Percentiles rank a stretch among this genome's conserved stretches.
Conservation (phyloP, 2,888 invertebrate species). For the Pantelozetes paolii region DNA sequence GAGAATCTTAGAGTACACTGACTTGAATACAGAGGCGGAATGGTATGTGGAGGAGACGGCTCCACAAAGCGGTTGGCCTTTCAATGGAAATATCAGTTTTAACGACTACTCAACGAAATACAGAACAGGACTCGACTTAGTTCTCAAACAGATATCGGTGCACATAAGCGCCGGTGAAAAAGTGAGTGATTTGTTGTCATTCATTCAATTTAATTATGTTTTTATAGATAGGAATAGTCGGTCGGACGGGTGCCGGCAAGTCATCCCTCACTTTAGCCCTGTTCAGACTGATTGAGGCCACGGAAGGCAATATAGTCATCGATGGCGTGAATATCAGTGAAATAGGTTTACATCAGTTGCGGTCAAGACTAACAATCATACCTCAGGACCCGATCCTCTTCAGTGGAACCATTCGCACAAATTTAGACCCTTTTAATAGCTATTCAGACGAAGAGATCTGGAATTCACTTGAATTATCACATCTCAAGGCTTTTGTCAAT, state of each 20-base stretch:
- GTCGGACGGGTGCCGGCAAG: conserved; percentile 43
- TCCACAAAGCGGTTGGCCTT: conserved; percentile 70
- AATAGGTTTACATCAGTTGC: conserved; percentile 42
- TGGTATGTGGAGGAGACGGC: conserved; percentile 54
- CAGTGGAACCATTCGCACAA: conserved; percentile 40
- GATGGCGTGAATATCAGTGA: conserved; percentile 43
- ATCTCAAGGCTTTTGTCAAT: conserved; percentile 39
- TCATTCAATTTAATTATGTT: background rate
- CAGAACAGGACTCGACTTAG: conserved; percentile 77
- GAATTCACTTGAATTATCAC: conserved; percentile 49
- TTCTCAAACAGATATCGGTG: conserved; percentile 73
- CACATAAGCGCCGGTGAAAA: conserved; percentile 76
- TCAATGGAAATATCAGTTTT: conserved; percentile 71
- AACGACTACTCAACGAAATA: conserved; percentile 78
- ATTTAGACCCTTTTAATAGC: conserved; percentile 50
- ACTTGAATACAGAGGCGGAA: conserved; percentile 44
- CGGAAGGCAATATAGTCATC: conserved; percentile 40
- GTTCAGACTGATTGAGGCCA: conserved; percentile 43
- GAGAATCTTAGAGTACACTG: conserved; percentile 42
- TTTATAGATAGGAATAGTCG: conserved; percentile 41
- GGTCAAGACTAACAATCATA: conserved; percentile 44
- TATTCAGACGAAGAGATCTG: conserved; percentile 49
- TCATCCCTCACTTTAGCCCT: conserved; percentile 42
- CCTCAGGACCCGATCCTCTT: conserved; percentile 44
- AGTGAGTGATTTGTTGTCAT: conserved; percentile 46